Percentiles rank a stretch among this genome's conserved stretches.
These are phyloP conservation scores for Clitarchus hookeri DNA, from an alignment of 2,888 invertebrate species.

Conservation along the genomic window DNA sequence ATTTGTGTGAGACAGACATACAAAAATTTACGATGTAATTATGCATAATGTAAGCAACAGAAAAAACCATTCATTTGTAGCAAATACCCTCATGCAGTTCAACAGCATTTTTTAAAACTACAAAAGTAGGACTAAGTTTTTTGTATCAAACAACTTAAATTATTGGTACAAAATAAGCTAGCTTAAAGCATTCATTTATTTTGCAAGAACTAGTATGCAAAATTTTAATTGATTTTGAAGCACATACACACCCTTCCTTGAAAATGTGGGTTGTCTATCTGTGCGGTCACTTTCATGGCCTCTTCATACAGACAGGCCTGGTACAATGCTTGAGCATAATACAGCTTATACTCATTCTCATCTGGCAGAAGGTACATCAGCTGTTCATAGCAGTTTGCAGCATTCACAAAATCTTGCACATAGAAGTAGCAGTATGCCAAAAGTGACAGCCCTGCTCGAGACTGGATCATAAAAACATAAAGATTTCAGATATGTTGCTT, in stretches of 20 bases:
- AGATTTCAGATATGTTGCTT: background rate
- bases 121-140: too few species aligned
- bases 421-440: slow-evolving; percentile 96
- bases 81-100: too few species aligned
- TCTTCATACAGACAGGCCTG: slow-evolving; percentile 95
- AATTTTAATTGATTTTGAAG: too few species aligned
- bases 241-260: slow-evolving; percentile 61
- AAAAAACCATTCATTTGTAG: too few species aligned
- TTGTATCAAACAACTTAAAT: too few species aligned
- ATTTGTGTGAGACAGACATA: too few species aligned
- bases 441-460: slow-evolving; percentile 90
- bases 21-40: too few species aligned
- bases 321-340: slow-evolving; percentile 93
- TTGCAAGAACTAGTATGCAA: too few species aligned
- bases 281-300: slow-evolving; percentile 81
- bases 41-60: too few species aligned
- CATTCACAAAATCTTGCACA: slow-evolving; percentile 89
- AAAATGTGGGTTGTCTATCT: slow-evolving; percentile 69
- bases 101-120: too few species aligned
- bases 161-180: too few species aligned
- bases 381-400: slow-evolving; percentile 95
- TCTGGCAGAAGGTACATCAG: slow-evolving; percentile 84
- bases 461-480: slow-evolving; percentile 55
- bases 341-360: slow-evolving; percentile 85
- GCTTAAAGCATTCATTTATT: too few species aligned